Base-by-base conservation (phyloP, 2,113 vertebrate species). In the Ctenomys sociabilis region DNA sequence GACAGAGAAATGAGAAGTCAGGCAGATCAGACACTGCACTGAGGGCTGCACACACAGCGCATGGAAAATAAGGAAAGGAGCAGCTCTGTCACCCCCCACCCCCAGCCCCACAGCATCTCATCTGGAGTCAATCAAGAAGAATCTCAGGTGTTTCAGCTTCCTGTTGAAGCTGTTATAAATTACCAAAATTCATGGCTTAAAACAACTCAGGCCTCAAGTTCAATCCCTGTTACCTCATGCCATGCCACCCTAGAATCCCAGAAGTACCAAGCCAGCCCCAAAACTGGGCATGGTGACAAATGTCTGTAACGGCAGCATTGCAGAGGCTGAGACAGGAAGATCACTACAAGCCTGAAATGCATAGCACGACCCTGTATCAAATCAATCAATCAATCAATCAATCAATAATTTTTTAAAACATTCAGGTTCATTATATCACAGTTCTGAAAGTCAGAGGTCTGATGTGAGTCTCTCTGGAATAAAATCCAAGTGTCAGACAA, bases 21-120 rank as follows among this genome's bases (percentile, higher is more conserved):
- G 19, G 11, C 35, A 5, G 61, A 45, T n/a, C 45, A 2, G 35
- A 11, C 1, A 0, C 45, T 13, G n/a, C 17, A 10, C 35, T 22
- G 49, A 9, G 37, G 28, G 21, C n/a, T 10, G 32, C 28, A 21
- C 35, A 40, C 66, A n/a, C 40, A 1, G 21, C 30, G 14, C 12
- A 16, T 57, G 54, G 54, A 57, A 57, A 57, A 57, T 63, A 63
- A 87, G 49, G 57, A 68, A 52, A 40, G n/a, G 59, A 5, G 22
- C 2, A 10, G 24, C 17, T 73, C 72, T 28, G 59, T 13, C 75
- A 32, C 16, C 14, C 1, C 54, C 59, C 59, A 22, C 5, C 17
- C 92, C 84, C 32, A 57, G 43, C 19, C 70, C 45, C 10, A 0
- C 0, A 3, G 52, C 21, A 52, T 45, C 45, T 90, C n/a, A 14